Percentiles rank a stretch among this genome's conserved stretches.
Evolutionary conservation across 64 coral and sea anemone genomes (phyloP).

Genomic region (Stichodactyla helianthus): DNA sequence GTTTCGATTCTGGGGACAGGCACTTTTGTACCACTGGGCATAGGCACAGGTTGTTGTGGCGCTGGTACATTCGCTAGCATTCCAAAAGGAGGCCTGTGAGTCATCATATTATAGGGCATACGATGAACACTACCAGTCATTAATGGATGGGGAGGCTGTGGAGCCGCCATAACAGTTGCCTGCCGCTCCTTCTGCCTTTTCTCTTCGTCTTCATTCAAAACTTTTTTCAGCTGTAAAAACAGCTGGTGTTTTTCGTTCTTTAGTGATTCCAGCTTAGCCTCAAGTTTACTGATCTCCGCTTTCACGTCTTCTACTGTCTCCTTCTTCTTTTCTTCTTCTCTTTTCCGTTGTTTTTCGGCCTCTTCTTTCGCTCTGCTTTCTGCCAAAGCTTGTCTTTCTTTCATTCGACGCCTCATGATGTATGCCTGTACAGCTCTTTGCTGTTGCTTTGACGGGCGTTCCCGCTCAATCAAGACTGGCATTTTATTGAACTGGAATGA

Average conservation of each 20-base stretch:
- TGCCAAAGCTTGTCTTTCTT: constrained; percentile 58
- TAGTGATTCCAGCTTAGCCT: constrained; percentile 56
- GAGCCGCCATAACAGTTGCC: neutral
- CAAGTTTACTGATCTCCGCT: constrained; percentile 59
- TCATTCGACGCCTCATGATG: constrained; percentile 69
- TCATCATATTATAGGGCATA: constrained; percentile 4
- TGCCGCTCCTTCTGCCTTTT: constrained; percentile 40
- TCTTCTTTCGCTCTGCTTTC: constrained; percentile 83
- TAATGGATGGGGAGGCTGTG: neutral
- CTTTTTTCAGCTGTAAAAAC: constrained; percentile 87
- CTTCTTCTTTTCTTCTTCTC: constrained; percentile 82
- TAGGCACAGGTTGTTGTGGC: neutral
- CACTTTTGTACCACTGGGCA: neutral
- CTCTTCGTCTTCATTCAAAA: constrained; percentile 74
- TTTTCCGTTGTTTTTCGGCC: constrained; percentile 70
- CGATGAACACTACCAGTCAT: constrained; percentile 2
- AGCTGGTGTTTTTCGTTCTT: constrained; percentile 81
- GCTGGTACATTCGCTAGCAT: neutral
- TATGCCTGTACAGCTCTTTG: constrained; percentile 62
- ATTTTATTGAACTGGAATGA: constrained; percentile 23
- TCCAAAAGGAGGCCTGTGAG: constrained; percentile 9
- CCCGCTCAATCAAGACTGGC: constrained; percentile 77
- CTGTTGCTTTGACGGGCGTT: constrained; percentile 58
- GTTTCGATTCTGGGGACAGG: neutral
- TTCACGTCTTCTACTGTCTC: constrained; percentile 85